These are phyloP conservation scores for Zoanthus sansibaricus DNA, from an alignment of 92 coral and sea anemone genomes.

Conservation along the genomic window DNA sequence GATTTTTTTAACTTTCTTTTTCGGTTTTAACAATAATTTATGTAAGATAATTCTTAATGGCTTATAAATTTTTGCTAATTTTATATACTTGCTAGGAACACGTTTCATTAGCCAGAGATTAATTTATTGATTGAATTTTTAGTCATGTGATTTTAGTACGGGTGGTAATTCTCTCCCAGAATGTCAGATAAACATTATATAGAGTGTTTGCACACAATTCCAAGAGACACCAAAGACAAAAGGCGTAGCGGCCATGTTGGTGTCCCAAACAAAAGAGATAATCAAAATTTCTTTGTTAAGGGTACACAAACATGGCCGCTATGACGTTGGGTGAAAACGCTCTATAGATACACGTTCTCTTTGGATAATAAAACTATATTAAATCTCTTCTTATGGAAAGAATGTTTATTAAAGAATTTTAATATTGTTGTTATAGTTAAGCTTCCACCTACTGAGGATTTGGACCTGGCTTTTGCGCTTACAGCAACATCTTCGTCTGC, in stretches of 20 bases:
- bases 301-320: too few species aligned
- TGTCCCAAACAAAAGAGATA: too few species aligned
- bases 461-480: conserved; percentile 57
- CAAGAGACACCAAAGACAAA: too few species aligned
- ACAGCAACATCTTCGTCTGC: conserved; percentile 59
- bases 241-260: too few species aligned
- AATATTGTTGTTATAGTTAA: background rate
- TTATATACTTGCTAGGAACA: background rate
- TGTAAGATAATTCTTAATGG: background rate
- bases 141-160: background rate
- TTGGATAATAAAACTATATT: too few species aligned
- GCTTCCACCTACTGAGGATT: conserved; percentile 48
- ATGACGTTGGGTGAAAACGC: too few species aligned
- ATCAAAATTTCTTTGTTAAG: too few species aligned
- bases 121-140: background rate
- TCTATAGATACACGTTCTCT: too few species aligned
- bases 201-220: too few species aligned
- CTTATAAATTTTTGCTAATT: background rate
- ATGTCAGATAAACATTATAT: too few species aligned
- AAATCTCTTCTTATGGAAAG: too few species aligned
- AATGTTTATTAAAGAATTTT: background rate
- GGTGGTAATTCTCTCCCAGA: too few species aligned
- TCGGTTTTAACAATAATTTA: background rate
- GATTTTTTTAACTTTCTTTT: background rate
- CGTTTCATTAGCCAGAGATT: background rate